Percentiles rank a stretch among this genome's conserved stretches.
phyloP scores from a whole-genome alignment of 2,888 invertebrate species.

The Chydorus sphaericus region DNA sequence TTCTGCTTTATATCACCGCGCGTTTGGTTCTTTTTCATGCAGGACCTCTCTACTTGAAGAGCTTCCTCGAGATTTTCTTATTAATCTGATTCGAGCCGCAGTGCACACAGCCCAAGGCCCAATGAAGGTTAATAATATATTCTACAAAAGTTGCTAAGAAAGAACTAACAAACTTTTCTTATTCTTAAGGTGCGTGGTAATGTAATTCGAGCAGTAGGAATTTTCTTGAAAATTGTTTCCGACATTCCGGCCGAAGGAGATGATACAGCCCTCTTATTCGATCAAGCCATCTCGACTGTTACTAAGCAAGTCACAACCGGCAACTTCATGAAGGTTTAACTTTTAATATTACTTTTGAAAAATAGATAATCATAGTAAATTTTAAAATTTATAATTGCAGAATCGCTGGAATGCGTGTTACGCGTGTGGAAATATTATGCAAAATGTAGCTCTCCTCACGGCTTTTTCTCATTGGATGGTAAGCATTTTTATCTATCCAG shows the following conservation, averaged over 20 bases:
- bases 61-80: constrained; percentile 46
- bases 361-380: background rate
- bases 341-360: background rate
- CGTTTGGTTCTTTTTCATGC: constrained; percentile 15
- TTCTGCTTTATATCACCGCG: background rate
- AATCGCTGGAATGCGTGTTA: constrained; percentile 85
- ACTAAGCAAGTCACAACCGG: background rate
- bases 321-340: background rate
- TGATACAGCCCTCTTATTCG: background rate
- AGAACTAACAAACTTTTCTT: background rate
- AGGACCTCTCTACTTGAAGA: constrained; percentile 20
- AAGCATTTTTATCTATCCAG: constrained; percentile 22
- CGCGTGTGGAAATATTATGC: constrained; percentile 65
- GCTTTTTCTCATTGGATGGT: constrained; percentile 39
- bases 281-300: background rate
- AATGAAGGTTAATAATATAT: constrained; percentile 51
- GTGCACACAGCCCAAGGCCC: constrained; percentile 49
- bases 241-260: background rate
- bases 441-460: constrained; percentile 30
- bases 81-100: constrained; percentile 50
- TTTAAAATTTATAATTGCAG: constrained; percentile 23
- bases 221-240: background rate
- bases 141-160: background rate
- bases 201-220: background rate
- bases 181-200: background rate